phyloP scores from a whole-genome alignment of 2,113 vertebrate genomes.

The Rhinolophus sinicus region DNA sequence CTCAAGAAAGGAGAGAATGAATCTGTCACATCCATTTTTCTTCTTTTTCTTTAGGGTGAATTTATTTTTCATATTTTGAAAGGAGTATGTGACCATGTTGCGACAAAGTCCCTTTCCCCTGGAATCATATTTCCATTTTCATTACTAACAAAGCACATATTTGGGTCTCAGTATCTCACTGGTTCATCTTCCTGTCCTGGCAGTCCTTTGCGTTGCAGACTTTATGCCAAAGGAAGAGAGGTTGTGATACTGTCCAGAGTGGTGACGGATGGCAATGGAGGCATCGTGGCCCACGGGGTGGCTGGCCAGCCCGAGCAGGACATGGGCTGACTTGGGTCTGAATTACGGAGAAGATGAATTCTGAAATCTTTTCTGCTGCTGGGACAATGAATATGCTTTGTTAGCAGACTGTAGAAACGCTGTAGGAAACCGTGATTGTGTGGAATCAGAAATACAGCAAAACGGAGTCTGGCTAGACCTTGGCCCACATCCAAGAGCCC shows the following conservation, averaged over 20 bases:
- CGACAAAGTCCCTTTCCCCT: neutral
- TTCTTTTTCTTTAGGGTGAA: constrained; percentile 74
- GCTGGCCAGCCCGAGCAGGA: constrained; percentile 25
- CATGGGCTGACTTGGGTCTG: constrained; percentile 4
- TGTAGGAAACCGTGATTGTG: neutral
- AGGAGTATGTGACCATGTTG: constrained; percentile 48
- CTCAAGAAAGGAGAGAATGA: constrained; percentile 54
- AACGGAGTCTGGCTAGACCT: neutral
- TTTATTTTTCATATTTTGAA: constrained; percentile 74
- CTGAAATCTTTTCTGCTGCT: constrained; percentile 42
- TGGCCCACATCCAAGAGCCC: neutral
- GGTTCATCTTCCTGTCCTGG: constrained; percentile 60
- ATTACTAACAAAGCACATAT: constrained; percentile 63
- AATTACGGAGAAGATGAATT: constrained; percentile 37
- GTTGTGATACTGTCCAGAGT: constrained; percentile 14
- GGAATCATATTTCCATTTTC: constrained; percentile 63
- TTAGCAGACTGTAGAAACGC: neutral
- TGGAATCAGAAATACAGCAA: neutral
- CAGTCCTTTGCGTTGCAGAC: constrained; percentile 42
- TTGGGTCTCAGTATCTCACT: neutral
- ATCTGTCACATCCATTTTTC: constrained; percentile 70
- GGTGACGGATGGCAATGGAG: constrained; percentile 63
- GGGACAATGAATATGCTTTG: constrained; percentile 43
- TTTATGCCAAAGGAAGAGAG: constrained; percentile 25
- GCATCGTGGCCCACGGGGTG: neutral